Evolutionary conservation across 2,797 vertebrate species (phyloP).

Genomic region (Balearica regulorum): DNA sequence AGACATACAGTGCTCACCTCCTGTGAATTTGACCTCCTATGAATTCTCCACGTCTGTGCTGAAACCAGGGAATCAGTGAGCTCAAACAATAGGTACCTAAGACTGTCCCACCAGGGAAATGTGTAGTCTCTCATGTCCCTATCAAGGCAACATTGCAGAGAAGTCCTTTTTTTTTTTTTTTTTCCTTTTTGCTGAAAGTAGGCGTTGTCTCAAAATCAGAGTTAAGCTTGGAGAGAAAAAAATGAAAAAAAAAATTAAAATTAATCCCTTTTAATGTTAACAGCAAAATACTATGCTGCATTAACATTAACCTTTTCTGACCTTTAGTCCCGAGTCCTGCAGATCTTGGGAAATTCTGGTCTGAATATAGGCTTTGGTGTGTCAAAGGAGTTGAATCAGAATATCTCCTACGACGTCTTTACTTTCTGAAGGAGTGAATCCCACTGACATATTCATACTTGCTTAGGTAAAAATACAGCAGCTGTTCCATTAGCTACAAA

Average conservation of each 20-base stretch:
- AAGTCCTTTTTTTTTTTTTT: not conserved
- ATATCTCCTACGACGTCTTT: not conserved
- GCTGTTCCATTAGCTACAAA: not conserved
- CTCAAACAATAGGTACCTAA: not conserved
- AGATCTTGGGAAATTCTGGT: not conserved
- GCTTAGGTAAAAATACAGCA: not conserved
- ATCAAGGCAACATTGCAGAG: not conserved
- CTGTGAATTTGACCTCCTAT: not conserved
- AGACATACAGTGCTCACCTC: not conserved
- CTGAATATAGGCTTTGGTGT: not conserved
- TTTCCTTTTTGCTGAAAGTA: not conserved
- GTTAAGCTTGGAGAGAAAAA: not conserved
- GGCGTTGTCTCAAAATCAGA: not conserved
- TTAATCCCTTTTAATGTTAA: not conserved
- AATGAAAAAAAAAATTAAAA: not conserved
- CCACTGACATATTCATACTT: not conserved
- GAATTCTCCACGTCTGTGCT: not conserved
- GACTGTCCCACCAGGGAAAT: not conserved
- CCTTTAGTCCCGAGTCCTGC: not conserved
- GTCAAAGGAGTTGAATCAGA: not conserved
- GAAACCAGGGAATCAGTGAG: not conserved
- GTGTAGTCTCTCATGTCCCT: not conserved
- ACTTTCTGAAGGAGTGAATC: not conserved
- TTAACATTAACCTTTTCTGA: not conserved
- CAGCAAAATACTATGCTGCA: not conserved